Evolutionary conservation across 2,888 invertebrate genomes (phyloP).

Genomic region (Chironomus riparius): DNA sequence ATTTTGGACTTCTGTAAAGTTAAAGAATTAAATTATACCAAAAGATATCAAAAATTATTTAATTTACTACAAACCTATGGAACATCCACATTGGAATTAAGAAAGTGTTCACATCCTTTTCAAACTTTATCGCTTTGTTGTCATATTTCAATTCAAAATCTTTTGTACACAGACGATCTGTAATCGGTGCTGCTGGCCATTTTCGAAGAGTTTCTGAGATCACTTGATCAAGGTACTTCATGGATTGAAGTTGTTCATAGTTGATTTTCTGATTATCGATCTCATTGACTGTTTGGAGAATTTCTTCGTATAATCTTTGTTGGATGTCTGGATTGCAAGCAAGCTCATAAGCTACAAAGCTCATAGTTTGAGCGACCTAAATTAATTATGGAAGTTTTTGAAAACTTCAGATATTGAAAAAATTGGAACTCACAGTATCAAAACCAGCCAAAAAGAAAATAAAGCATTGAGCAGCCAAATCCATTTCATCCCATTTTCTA

Average conservation of each 20-base stretch:
- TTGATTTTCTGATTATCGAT: slow-evolving; percentile 42
- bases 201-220: slow-evolving; percentile 45
- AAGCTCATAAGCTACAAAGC: slow-evolving; percentile 49
- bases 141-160: slow-evolving; percentile 41
- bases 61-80: slow-evolving; percentile 35
- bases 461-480: slow-evolving; percentile 50
- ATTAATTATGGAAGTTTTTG: too few relatives aligned
- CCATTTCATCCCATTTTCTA: slow-evolving; percentile 41
- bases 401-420: too few relatives aligned
- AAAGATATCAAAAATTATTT: too few relatives aligned
- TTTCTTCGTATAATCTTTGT: slow-evolving; percentile 46
- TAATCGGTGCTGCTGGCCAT: slow-evolving; percentile 24
- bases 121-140: slow-evolving; percentile 35
- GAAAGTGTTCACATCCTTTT: slow-evolving; percentile 36
- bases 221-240: slow-evolving; percentile 55
- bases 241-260: slow-evolving; percentile 46
- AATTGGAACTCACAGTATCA: slow-evolving; percentile 37
- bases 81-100: slow-evolving; percentile 42
- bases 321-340: slow-evolving; percentile 51
- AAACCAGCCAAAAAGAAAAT: slow-evolving; percentile 51
- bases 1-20: slow-evolving; percentile 42
- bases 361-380: slow-evolving; percentile 35
- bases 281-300: slow-evolving; percentile 43
- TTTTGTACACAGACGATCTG: slow-evolving; percentile 46
- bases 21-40: too few relatives aligned